phyloP scores from a whole-genome alignment of 2,113 vertebrate genomes.

The Solea solea region DNA sequence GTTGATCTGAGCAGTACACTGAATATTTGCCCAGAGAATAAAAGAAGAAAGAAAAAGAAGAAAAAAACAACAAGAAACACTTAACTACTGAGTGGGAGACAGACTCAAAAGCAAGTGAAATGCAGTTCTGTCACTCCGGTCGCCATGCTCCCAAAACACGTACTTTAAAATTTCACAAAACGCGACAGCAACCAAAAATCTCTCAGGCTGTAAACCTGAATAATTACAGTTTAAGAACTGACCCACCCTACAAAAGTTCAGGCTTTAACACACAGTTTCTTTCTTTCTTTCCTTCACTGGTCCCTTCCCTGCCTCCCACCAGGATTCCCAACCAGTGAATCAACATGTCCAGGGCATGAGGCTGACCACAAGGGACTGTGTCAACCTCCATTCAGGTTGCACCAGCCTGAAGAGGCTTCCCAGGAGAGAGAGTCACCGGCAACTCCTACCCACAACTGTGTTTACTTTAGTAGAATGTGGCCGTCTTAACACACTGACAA shows the following conservation, averaged over 20 bases:
- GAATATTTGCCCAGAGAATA: neutral
- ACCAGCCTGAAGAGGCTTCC: neutral
- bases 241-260: neutral
- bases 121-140: neutral
- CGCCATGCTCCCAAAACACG: neutral
- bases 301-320: constrained; percentile 6
- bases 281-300: neutral
- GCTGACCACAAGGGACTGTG: constrained; percentile 3
- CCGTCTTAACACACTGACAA: neutral
- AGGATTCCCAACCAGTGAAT: constrained; percentile 28
- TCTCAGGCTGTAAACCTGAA: neutral
- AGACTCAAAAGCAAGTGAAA: neutral
- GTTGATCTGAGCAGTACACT: constrained; percentile 17
- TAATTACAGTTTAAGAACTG: neutral
- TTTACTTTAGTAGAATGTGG: neutral
- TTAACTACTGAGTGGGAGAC: neutral
- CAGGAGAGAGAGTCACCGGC: neutral
- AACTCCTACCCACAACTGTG: neutral
- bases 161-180: neutral
- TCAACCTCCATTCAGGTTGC: neutral
- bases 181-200: neutral
- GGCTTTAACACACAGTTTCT: neutral
- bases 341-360: constrained; percentile 1
- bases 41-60: no score
- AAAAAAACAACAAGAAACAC: constrained; percentile 2